Evolutionary conservation across 2,888 invertebrate genomes (phyloP).

Genomic region (Sphaerophoria rueppellii): DNA sequence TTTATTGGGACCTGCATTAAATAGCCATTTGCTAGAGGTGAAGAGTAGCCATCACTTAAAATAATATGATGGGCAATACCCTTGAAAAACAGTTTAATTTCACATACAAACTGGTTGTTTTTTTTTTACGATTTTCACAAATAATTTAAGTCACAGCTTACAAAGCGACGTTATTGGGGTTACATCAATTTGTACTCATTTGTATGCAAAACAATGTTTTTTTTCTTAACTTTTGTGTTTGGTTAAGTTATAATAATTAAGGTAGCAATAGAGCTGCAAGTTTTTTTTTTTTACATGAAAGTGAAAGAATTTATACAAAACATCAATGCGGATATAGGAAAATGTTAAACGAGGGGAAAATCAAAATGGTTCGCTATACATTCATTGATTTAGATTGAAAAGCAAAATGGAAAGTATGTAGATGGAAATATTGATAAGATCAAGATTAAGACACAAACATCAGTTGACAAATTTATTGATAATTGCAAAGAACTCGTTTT

Average conservation of each 20-base stretch:
- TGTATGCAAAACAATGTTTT: conserved; percentile 33
- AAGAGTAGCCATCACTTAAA: conserved; percentile 81
- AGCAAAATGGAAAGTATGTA: no score
- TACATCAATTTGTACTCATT: conserved; percentile 11
- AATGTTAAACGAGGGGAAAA: background rate
- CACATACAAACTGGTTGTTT: conserved; percentile 47
- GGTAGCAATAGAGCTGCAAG: conserved; percentile 28
- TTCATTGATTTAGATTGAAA: no score
- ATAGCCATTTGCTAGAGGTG: conserved; percentile 93
- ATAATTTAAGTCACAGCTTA: conserved; percentile 21
- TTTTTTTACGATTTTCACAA: conserved; percentile 1
- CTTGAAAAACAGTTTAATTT: conserved; percentile 77
- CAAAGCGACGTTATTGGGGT: background rate
- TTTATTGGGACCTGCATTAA: conserved; percentile 93
- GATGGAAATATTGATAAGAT: no score
- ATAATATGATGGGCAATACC: conserved; percentile 78
- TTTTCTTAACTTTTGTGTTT: background rate
- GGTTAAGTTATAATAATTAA: background rate
- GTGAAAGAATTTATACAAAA: conserved; percentile 18
- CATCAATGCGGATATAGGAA: conserved; percentile 46
- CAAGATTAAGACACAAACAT: no score
- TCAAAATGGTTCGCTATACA: no score
- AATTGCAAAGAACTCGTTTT: no score
- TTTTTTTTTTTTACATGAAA: conserved; percentile 12
- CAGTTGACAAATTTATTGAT: no score